Conservation (phyloP, 2,888 invertebrate species). For the Euplagia quadripunctaria region DNA sequence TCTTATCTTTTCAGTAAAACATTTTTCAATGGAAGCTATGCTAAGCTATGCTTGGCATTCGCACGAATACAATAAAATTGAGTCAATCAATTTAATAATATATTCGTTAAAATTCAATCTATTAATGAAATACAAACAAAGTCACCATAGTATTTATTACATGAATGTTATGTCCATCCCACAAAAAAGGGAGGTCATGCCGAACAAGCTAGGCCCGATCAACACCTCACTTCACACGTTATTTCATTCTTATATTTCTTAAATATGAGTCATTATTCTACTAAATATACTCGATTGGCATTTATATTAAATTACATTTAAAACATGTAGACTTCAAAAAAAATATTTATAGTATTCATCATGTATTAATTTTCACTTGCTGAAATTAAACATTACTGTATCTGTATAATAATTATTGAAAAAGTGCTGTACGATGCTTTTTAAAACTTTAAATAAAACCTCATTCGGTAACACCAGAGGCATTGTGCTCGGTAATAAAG, state of each 20-base stretch:
- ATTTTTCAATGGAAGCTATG: background rate
- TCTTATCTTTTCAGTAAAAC: background rate
- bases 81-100: too few relatives aligned
- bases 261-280: too few relatives aligned
- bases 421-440: background rate
- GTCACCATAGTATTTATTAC: too few relatives aligned
- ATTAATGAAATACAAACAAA: too few relatives aligned
- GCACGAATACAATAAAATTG: too few relatives aligned
- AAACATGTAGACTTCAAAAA: too few relatives aligned
- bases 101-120: too few relatives aligned
- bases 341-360: background rate
- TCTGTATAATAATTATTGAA: background rate
- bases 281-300: background rate
- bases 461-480: constrained; percentile 17
- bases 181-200: too few relatives aligned
- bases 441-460: constrained; percentile 28
- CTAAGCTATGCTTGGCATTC: background rate
- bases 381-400: background rate
- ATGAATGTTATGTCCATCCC: too few relatives aligned
- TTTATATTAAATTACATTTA: background rate
- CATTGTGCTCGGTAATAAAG: constrained; percentile 36
- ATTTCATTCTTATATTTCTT: too few relatives aligned
- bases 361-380: background rate
- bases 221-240: too few relatives aligned
- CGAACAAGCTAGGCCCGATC: too few relatives aligned